Percentiles rank a stretch among this genome's conserved stretches.
phyloP scores from a whole-genome alignment of 2,888 invertebrate species.

The Arenicola marina region DNA sequence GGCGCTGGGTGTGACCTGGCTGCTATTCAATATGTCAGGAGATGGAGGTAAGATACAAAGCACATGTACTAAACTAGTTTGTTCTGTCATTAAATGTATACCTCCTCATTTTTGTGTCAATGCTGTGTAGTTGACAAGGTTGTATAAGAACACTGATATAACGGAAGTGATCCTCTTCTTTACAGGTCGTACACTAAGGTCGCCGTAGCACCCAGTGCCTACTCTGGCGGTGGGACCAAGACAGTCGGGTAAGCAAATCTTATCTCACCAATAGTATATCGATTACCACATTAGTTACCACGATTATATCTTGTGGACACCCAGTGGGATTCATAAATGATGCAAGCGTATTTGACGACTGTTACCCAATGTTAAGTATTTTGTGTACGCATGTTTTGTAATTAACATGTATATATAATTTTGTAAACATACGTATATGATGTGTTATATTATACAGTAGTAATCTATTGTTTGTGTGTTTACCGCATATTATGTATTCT shows the following conservation, averaged over 20 bases:
- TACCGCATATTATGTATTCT: background rate
- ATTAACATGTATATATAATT: no score
- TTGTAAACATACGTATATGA: no score
- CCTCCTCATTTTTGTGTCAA: background rate
- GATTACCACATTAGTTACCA: no score
- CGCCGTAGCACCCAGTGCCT: constrained; percentile 73
- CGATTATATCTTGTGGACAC: no score
- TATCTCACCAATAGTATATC: no score
- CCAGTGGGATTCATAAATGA: no score
- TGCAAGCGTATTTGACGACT: no score
- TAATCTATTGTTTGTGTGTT: no score
- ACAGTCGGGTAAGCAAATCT: constrained; percentile 78
- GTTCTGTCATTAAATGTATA: background rate
- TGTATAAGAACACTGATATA: no score
- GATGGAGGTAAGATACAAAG: constrained; percentile 82
- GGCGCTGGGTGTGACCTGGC: constrained; percentile 84
- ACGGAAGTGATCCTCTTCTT: constrained; percentile 30
- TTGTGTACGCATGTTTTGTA: no score
- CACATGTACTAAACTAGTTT: background rate
- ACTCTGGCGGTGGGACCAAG: constrained; percentile 81
- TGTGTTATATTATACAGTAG: no score
- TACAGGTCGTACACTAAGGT: constrained; percentile 79
- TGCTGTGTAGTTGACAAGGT: background rate
- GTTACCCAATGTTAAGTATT: no score
- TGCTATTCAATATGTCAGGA: constrained; percentile 84